phyloP scores from a whole-genome alignment of 2,113 vertebrate species.

The Nibea albiflora region DNA sequence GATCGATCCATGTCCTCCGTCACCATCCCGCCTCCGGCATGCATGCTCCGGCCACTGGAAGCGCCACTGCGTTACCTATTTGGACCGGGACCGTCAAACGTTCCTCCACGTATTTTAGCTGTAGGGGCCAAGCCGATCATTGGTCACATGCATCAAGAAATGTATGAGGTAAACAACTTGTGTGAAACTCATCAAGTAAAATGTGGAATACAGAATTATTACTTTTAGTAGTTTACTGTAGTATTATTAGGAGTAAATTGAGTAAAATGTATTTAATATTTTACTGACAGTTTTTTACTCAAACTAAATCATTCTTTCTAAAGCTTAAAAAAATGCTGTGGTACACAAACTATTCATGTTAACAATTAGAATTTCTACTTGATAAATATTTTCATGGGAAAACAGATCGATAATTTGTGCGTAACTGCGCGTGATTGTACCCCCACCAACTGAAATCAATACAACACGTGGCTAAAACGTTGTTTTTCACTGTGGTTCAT shows the following conservation, averaged over 20 bases:
- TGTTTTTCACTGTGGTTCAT: neutral
- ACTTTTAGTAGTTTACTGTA: neutral
- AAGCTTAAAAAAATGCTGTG: neutral
- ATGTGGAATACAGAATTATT: neutral
- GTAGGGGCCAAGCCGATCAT: constrained; percentile 87
- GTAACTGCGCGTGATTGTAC: constrained; percentile 8
- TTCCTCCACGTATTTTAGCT: constrained; percentile 85
- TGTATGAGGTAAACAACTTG: constrained; percentile 88
- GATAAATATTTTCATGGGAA: neutral
- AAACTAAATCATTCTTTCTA: neutral
- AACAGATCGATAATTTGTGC: neutral
- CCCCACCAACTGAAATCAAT: neutral
- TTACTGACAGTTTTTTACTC: neutral
- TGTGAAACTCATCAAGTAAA: neutral
- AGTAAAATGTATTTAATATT: neutral
- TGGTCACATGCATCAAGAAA: constrained; percentile 91
- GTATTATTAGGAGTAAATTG: neutral
- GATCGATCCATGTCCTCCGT: constrained; percentile 85
- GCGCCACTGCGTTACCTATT: constrained; percentile 88
- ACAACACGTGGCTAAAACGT: too few species aligned
- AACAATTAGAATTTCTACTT: neutral
- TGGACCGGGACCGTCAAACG: constrained; percentile 93
- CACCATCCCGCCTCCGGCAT: constrained; percentile 82
- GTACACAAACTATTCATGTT: too few species aligned
- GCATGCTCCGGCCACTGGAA: constrained; percentile 86